Evolutionary conservation across 2,113 vertebrate genomes (phyloP), one percentile per base, ranked within the genome.

Genomic region (Propithecus coquereli): DNA sequence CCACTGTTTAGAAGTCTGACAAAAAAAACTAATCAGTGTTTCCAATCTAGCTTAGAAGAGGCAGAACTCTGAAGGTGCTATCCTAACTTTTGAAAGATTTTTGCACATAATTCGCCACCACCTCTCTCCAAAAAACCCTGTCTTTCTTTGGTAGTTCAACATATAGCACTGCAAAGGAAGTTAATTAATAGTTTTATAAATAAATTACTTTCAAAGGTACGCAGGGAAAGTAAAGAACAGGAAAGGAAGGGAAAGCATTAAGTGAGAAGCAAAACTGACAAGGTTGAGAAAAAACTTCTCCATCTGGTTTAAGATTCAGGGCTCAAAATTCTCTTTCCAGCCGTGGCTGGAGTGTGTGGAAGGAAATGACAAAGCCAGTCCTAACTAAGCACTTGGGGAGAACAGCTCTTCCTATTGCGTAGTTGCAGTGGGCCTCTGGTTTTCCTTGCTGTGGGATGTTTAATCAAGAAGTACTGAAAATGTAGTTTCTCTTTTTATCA

Each of bases 141-240:
- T 30, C 18, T 77, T 74, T 50, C 14, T 74, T 76, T 89, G 74
- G 40, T 50, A 74, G 37, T 83, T 94, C 25, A 47, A 47, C 52
- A 20, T 57, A 61, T 2, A 80, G n/a, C 57, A 22, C 37, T 95
- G 57, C 37, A 74, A 66, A 92, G 57, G 54, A 97, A 94, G 93
- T 47, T 77, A 70, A 68, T 95, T 73, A 57, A 80, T 65, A 43
- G 40, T 59, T 92, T 89, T 73, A 34, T 84, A 93, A 94, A 89
- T 96, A 93, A 37, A 93, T 92, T 88, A 82, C 54, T 86, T 83
- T 83, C 71, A 71, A 34, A 59, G 32, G 59, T 77, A 25, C 54
- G 71, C 23, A 61, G 82, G 74, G 82, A 97, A 96, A 96, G 80
- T 63, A 91, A 96, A 87, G 57, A 89, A 88, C 59, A 63, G 82